phyloP scores from a whole-genome alignment of 92 coral and sea anemone genomes.

The Parazoanthus atlanticus region DNA sequence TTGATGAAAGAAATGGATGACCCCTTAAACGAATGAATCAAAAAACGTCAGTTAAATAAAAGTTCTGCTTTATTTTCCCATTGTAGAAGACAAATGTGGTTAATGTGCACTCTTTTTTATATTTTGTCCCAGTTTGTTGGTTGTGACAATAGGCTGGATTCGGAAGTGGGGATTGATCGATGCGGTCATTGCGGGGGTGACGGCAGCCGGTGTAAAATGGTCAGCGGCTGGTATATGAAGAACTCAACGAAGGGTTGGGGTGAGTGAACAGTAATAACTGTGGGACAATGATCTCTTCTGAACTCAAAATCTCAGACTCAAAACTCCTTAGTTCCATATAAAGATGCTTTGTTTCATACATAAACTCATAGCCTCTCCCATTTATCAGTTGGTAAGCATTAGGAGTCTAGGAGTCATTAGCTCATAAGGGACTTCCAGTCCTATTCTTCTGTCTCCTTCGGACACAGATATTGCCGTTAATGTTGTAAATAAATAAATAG shows the following conservation, averaged over 20 bases:
- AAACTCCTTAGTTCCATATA: neutral
- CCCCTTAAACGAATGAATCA: too few relatives aligned
- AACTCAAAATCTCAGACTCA: neutral
- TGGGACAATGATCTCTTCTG: neutral
- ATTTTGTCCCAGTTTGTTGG: slow-evolving; percentile 22
- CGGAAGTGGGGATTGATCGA: slow-evolving; percentile 32
- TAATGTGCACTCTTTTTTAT: neutral
- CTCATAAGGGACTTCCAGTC: too few relatives aligned
- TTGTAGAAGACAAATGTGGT: neutral
- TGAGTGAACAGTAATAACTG: neutral
- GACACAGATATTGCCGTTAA: too few relatives aligned
- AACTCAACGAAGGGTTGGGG: neutral
- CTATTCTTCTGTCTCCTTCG: too few relatives aligned
- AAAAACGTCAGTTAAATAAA: too few relatives aligned
- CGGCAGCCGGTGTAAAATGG: slow-evolving; percentile 1
- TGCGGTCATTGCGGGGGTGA: slow-evolving; percentile 33
- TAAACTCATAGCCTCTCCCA: too few relatives aligned
- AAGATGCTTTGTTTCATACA: too few relatives aligned
- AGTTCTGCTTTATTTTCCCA: neutral
- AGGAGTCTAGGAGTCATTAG: too few relatives aligned
- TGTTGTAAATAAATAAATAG: too few relatives aligned
- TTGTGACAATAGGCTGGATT: slow-evolving; percentile 33
- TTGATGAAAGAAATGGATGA: too few relatives aligned
- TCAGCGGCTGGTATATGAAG: slow-evolving; percentile 1
- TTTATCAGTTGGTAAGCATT: too few relatives aligned